A percentile compares a stretch with the other conserved stretches of the same genome.
phyloP scores from a whole-genome alignment of 2,113 vertebrate genomes.

The Calonectris borealis region DNA sequence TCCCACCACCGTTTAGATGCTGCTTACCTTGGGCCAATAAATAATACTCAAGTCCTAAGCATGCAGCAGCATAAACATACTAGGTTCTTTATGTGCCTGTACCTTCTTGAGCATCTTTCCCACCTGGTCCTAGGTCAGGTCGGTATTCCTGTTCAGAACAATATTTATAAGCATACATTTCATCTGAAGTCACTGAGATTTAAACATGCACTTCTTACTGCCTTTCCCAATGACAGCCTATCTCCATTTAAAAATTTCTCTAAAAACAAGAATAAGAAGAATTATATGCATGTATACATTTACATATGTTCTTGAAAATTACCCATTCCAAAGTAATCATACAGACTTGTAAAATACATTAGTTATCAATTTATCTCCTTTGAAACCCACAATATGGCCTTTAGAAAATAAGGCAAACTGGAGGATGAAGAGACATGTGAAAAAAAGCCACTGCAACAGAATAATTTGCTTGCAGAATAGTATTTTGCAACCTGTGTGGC shows the following conservation, averaged over 20 bases:
- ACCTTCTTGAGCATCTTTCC: background rate
- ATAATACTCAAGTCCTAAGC: background rate
- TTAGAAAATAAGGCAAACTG: constrained; percentile 1
- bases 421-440: background rate
- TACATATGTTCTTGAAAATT: background rate
- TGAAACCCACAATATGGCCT: background rate
- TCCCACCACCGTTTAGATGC: rapidly evolving
- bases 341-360: background rate
- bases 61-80: background rate
- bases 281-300: background rate
- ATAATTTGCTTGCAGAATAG: constrained; percentile 41
- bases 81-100: background rate
- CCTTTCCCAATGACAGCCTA: background rate
- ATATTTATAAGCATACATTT: background rate
- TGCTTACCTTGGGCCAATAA: background rate
- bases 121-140: rapidly evolving
- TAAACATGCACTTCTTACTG: background rate
- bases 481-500: constrained; percentile 29
- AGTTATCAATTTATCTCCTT: constrained; percentile 21
- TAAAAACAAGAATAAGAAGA: background rate
- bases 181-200: background rate
- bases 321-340: constrained; percentile 12
- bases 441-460: background rate
- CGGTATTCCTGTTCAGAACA: background rate
- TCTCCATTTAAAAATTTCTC: background rate